Evolutionary conservation across 35 echinoderm and acorn worm species (phyloP), one percentile per base, ranked within the genome.

Genomic region (Ophioderma brevispina): DNA sequence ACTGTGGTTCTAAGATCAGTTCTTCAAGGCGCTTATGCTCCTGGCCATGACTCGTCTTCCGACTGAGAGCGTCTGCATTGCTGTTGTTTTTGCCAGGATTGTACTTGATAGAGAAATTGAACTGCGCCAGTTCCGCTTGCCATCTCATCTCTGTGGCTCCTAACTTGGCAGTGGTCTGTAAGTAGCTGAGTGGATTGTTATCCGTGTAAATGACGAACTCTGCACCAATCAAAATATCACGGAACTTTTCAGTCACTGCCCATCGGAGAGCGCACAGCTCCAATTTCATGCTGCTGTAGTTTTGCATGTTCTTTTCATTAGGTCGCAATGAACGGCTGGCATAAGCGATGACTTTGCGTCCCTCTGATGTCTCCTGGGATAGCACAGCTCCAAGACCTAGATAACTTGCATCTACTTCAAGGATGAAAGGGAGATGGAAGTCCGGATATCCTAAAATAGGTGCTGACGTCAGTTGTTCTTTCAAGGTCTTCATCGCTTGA

Each of bases 311-410:
- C 19, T 64, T 43, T 46, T 94, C 96, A 32, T 75, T 52, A 17
- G 17, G 36, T 19, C 76, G 56, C 11, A 98, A 77, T 25, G 86
- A 75, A 35, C 88, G 90, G 32, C 88, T 91, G 37, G 89, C 92
- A n/a, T n/a, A n/a, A n/a, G n/a, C n/a, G n/a, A 94, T 84, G 40
- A 94, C 84, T 11, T 8, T 40, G 30, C 46, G 1, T 37, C 77
- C 49, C 43, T 75, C 79, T 19, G 88, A 64, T 37, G 90, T 82
- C 25, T 55, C 39, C 46, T 94, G 91, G 31, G 88, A 97, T 39
- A 97, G 41, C 8, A 96, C 91, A n/a, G 94, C 94, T 5, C 91
- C 94, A 31, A 93, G 31, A 10, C 94, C 94, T 17, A 76, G 81
- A 1, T 80, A 36, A 40, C 86, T 90, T 13, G 86, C 82, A 64